Evolutionary conservation across 1,140 invertebrate species (phyloP).

Genomic region (Bradysia coprophila): DNA sequence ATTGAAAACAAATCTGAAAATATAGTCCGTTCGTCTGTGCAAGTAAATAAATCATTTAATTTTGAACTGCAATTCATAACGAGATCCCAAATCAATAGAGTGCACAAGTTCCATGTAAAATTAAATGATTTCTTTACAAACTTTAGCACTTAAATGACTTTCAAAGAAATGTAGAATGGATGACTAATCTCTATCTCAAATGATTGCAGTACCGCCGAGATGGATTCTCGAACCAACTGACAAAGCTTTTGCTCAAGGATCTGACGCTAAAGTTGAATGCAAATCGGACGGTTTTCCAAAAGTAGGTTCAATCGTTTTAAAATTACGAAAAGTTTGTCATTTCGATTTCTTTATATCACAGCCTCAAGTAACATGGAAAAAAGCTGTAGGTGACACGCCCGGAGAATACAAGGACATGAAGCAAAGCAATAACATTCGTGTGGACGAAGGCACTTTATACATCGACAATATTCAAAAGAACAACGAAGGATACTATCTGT

Average conservation of each 20-base stretch:
- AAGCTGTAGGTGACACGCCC: constrained; percentile 75
- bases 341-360: too few relatives aligned
- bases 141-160: too few relatives aligned
- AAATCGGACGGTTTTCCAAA: constrained; percentile 90
- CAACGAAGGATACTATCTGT: constrained; percentile 88
- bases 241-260: constrained; percentile 85
- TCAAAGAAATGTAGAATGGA: too few relatives aligned
- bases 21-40: too few relatives aligned
- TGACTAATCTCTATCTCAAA: constrained; percentile 5
- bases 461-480: constrained; percentile 81
- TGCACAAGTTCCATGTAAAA: too few relatives aligned
- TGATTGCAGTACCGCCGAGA: constrained; percentile 70
- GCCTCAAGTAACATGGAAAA: constrained; percentile 89
- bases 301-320: too few relatives aligned
- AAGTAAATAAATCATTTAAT: too few relatives aligned
- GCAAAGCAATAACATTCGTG: constrained; percentile 71
- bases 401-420: constrained; percentile 85
- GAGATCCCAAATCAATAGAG: too few relatives aligned
- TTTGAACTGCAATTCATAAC: too few relatives aligned
- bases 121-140: too few relatives aligned
- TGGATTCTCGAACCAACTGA: constrained; percentile 93
- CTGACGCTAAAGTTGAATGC: constrained; percentile 83
- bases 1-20: too few relatives aligned
- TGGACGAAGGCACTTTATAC: constrained; percentile 75
- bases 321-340: too few relatives aligned